Conservation (phyloP, 2,888 invertebrate genomes). For the Phorcus lineatus region DNA sequence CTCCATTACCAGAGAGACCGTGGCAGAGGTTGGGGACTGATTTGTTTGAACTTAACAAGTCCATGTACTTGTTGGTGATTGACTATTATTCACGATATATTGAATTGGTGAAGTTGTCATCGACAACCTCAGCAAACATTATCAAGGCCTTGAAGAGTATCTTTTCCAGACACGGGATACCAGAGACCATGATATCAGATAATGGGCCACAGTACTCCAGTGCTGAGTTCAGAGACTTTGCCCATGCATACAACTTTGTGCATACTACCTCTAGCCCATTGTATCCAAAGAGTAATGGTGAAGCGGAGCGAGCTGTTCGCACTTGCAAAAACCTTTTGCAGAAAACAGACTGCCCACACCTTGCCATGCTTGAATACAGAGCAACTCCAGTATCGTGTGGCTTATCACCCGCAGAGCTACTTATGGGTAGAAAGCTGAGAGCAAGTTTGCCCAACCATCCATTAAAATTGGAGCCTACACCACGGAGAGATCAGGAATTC, state of each 20-base stretch:
- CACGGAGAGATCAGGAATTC: too few relatives aligned
- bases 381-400: too few relatives aligned
- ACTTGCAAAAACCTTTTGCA: too few relatives aligned
- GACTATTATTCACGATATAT: neutral
- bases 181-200: neutral
- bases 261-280: too few relatives aligned
- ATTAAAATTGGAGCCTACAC: too few relatives aligned
- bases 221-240: slow-evolving; percentile 38
- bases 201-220: too few relatives aligned
- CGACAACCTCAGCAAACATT: neutral
- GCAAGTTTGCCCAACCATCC: too few relatives aligned
- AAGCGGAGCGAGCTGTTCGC: slow-evolving; percentile 30
- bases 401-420: too few relatives aligned
- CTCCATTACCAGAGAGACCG: neutral
- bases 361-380: too few relatives aligned
- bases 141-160: slow-evolving; percentile 20
- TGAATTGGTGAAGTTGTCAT: neutral
- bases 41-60: neutral
- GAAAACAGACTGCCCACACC: too few relatives aligned
- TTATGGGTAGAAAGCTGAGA: too few relatives aligned
- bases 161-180: slow-evolving; percentile 22
- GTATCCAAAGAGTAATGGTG: slow-evolving; percentile 35
- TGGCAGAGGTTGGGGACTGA: neutral
- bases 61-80: neutral
- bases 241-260: slow-evolving; percentile 22